Percentiles rank a stretch among this genome's conserved stretches.
Conservation (phyloP, 2,888 invertebrate species). For the Drosophila stalkeri region DNA sequence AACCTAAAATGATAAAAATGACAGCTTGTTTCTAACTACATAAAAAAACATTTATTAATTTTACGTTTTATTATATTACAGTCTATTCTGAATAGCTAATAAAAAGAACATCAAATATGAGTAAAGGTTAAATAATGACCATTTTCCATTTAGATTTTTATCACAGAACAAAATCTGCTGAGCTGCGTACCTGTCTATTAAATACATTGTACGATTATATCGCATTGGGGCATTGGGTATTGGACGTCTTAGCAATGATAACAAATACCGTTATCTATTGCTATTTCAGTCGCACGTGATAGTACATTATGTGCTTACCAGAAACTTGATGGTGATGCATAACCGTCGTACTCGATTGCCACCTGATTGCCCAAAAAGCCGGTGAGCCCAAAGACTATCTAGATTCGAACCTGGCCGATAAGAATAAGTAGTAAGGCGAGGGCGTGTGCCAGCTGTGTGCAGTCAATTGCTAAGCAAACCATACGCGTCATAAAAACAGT, state of each 20-base stretch:
- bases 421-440: slow-evolving; percentile 21
- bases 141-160: no score
- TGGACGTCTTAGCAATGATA: slow-evolving; percentile 22
- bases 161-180: neutral
- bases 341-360: slow-evolving; percentile 26
- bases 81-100: no score
- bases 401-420: slow-evolving; percentile 25
- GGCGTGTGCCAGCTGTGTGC: slow-evolving; percentile 16
- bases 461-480: slow-evolving; percentile 30
- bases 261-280: slow-evolving; percentile 22
- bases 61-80: no score
- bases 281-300: slow-evolving; percentile 41
- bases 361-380: slow-evolving; percentile 48
- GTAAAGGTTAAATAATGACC: no score
- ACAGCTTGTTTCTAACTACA: no score
- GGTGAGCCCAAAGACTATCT: slow-evolving; percentile 27
- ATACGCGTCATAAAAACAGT: slow-evolving; percentile 34
- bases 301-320: slow-evolving; percentile 11
- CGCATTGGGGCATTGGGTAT: slow-evolving; percentile 14
- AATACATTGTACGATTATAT: slow-evolving; percentile 1
- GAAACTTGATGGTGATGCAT: slow-evolving; percentile 26
- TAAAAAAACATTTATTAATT: no score
- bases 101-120: no score
- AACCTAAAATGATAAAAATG: no score
- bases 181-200: slow-evolving; percentile 5